Percentiles rank a stretch among this genome's conserved stretches.
Evolutionary conservation across 2,888 invertebrate genomes (phyloP).

Genomic region (Polymixis flavicincta): DNA sequence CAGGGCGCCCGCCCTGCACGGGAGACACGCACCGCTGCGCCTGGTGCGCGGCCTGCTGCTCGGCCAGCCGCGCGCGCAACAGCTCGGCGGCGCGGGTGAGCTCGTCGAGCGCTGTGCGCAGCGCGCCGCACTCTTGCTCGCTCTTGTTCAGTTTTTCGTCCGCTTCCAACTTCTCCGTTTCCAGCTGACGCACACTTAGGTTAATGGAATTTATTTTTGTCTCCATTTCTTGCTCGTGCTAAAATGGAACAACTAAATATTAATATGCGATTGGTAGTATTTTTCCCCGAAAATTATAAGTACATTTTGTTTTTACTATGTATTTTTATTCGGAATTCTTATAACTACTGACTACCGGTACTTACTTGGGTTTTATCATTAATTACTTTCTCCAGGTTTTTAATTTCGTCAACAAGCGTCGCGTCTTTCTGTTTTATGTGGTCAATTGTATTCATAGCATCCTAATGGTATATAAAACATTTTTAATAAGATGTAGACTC

Average conservation of each 20-base stretch:
- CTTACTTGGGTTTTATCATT: constrained; percentile 47
- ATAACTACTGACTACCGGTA: neutral
- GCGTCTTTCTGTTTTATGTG: constrained; percentile 22
- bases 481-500: neutral
- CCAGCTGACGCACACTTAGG: constrained; percentile 20
- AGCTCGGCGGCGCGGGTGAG: constrained; percentile 1
- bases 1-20: neutral
- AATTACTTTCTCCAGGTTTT: constrained; percentile 34
- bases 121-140: constrained; percentile 17
- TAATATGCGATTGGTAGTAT: neutral
- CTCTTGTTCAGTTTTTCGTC: constrained; percentile 26
- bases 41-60: constrained; percentile 21
- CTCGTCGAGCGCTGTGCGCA: constrained; percentile 28
- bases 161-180: constrained; percentile 33
- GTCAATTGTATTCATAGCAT: constrained; percentile 32
- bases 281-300: neutral
- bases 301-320: neutral
- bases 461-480: constrained; percentile 10
- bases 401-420: constrained; percentile 18
- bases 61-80: constrained; percentile 9
- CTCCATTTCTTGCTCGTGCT: constrained; percentile 33
- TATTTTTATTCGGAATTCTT: neutral
- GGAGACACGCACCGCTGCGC: constrained; percentile 4
- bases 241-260: neutral
- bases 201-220: constrained; percentile 25